A percentile compares a stretch with the other conserved stretches of the same genome.
Conservation (phyloP, 2,797 vertebrate species). For the Sparus aurata region DNA sequence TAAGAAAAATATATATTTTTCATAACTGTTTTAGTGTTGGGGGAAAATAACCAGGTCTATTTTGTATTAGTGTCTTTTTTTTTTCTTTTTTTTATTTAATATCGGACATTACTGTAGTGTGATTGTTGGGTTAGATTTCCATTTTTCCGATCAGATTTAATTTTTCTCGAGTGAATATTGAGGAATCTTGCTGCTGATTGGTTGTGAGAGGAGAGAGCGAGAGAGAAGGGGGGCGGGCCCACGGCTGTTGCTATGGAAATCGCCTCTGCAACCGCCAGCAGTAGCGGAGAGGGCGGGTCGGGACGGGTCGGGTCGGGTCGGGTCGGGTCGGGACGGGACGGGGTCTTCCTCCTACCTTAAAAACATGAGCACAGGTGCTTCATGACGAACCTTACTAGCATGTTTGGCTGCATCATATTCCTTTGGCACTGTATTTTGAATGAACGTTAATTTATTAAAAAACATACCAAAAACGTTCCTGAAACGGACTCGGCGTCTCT, state of each 20-base stretch:
- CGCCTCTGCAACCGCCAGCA: constrained; percentile 93
- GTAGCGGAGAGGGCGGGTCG: constrained; percentile 76
- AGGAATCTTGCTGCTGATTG: constrained; percentile 90
- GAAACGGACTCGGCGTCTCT: constrained; percentile 50
- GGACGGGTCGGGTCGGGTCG: constrained; percentile 16
- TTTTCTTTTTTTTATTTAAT: constrained; percentile 92
- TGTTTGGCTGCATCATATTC: constrained; percentile 98
- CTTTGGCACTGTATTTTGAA: constrained; percentile 99
- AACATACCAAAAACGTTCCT: constrained; percentile 85
- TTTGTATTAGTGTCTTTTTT: constrained; percentile 90
- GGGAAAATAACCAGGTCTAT: constrained; percentile 91
- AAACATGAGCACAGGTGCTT: constrained; percentile 95
- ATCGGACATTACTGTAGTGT: constrained; percentile 98
- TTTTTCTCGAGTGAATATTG: constrained; percentile 83
- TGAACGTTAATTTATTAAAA: constrained; percentile 99
- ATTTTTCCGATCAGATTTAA: constrained; percentile 76
- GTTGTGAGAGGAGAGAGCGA: constrained; percentile 79
- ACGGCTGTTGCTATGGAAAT: constrained; percentile 88
- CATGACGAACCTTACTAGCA: constrained; percentile 94
- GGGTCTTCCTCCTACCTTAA: constrained; percentile 84
- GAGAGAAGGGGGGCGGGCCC: constrained; percentile 74
- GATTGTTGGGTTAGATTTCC: constrained; percentile 90
- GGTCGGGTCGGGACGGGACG: constrained; percentile 28
- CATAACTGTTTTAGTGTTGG: constrained; percentile 89
- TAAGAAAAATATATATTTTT: constrained; percentile 84